These are phyloP conservation scores for Chloropsis cyanopogon DNA, from an alignment of 2,113 vertebrate species.

Conservation along the genomic window DNA sequence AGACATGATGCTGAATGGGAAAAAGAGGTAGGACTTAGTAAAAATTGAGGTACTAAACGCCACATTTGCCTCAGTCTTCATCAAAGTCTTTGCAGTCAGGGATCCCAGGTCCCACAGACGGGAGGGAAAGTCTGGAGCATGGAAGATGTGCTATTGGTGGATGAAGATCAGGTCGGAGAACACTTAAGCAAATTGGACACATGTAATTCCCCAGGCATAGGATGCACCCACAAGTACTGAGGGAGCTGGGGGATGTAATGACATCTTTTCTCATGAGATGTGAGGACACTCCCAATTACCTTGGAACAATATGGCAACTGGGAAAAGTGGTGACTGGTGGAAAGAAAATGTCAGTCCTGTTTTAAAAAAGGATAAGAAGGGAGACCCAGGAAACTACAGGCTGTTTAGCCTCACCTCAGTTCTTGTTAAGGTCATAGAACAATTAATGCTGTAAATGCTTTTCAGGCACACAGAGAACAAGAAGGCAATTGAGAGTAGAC, in stretches of 20 bases:
- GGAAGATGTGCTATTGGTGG: background rate
- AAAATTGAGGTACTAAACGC: background rate
- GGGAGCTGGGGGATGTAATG: background rate
- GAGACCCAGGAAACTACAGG: background rate
- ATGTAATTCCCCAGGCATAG: background rate
- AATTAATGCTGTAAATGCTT: background rate
- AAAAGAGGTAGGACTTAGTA: background rate
- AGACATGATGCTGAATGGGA: background rate
- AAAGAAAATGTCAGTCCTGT: background rate
- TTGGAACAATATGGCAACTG: background rate
- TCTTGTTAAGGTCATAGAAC: background rate
- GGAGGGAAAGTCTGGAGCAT: background rate
- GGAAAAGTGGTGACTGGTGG: background rate
- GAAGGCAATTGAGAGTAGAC: background rate
- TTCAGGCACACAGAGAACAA: background rate
- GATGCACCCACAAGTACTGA: background rate
- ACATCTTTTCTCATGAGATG: background rate
- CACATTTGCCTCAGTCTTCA: background rate
- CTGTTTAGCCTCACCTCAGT: background rate
- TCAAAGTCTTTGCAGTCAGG: background rate
- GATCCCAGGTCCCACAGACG: background rate
- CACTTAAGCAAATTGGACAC: background rate
- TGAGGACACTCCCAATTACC: background rate
- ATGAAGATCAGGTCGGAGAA: background rate
- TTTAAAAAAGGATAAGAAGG: background rate